Evolutionary conservation across 2,113 vertebrate genomes (phyloP).

Genomic region (Callaeas wilsoni): DNA sequence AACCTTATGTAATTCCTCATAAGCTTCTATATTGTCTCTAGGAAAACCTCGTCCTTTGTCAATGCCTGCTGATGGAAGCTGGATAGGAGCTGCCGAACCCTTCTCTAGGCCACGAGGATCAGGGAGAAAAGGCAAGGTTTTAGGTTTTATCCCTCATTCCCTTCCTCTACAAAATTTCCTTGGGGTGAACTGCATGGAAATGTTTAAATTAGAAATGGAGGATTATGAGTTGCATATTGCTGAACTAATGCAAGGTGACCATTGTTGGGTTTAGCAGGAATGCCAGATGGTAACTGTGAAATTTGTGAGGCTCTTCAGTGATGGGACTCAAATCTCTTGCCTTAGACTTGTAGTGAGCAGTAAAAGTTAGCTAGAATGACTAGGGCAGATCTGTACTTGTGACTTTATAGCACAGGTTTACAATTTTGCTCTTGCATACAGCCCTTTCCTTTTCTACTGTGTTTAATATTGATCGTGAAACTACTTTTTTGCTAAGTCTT

Average conservation of each 20-base stretch:
- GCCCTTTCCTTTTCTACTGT: not conserved
- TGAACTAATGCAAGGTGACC: not conserved
- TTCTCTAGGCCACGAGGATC: slow-evolving; percentile 73
- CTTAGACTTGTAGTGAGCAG: not conserved
- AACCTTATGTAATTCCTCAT: not conserved
- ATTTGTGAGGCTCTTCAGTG: not conserved
- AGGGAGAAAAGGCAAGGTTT: slow-evolving; percentile 82
- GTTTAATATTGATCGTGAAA: not conserved
- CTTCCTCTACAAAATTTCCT: not conserved
- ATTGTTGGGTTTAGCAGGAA: not conserved
- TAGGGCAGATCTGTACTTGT: not conserved
- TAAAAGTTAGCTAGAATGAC: not conserved
- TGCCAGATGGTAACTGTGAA: not conserved
- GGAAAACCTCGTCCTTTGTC: slow-evolving; percentile 93
- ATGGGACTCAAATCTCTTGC: not conserved
- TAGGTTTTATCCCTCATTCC: not conserved
- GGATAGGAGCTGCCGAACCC: slow-evolving; percentile 75
- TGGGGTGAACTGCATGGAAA: not conserved
- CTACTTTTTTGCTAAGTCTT: not conserved
- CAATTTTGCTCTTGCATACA: not conserved
- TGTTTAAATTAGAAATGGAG: not conserved
- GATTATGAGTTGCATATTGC: not conserved
- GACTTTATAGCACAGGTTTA: not conserved
- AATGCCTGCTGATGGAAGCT: slow-evolving; percentile 88
- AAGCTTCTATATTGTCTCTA: slow-evolving; percentile 25